These are phyloP conservation scores for Euzetes globulus DNA, from an alignment of 2,888 invertebrate genomes.

Conservation along the genomic window DNA sequence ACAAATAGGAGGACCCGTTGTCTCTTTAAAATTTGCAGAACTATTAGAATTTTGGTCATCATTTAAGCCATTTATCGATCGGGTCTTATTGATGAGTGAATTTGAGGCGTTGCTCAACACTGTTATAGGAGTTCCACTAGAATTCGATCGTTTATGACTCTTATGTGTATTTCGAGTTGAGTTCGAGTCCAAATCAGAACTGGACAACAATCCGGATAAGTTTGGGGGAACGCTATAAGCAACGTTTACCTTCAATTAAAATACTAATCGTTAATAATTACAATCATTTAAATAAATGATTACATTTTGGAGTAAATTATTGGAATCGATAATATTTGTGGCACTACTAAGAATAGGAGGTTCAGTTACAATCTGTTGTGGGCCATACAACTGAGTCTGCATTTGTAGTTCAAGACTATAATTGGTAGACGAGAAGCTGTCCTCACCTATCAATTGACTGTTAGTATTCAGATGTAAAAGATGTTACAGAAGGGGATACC, in stretches of 20 bases:
- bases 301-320: conserved; percentile 16
- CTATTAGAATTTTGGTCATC: not conserved
- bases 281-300: not conserved
- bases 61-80: conserved; percentile 7
- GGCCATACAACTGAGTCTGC: conserved; percentile 13
- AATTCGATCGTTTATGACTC: conserved; percentile 33
- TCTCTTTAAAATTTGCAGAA: not conserved
- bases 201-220: not conserved
- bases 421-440: not conserved
- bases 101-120: not conserved
- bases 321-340: conserved; percentile 7
- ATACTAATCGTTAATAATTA: not conserved
- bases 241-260: not conserved
- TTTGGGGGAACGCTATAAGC: conserved; percentile 6
- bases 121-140: conserved; percentile 24
- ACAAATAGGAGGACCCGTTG: not conserved
- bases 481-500: not conserved
- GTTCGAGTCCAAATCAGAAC: conserved; percentile 23
- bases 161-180: conserved; percentile 20
- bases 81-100: conserved; percentile 13
- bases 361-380: conserved; percentile 22
- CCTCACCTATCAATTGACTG: not conserved
- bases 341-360: conserved; percentile 1
- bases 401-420: not conserved
- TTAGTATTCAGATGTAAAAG: not conserved